Evolutionary conservation across 2,888 invertebrate genomes (phyloP), one percentile per base, ranked within the genome.

Genomic region (Tanytarsus gracilentus): DNA sequence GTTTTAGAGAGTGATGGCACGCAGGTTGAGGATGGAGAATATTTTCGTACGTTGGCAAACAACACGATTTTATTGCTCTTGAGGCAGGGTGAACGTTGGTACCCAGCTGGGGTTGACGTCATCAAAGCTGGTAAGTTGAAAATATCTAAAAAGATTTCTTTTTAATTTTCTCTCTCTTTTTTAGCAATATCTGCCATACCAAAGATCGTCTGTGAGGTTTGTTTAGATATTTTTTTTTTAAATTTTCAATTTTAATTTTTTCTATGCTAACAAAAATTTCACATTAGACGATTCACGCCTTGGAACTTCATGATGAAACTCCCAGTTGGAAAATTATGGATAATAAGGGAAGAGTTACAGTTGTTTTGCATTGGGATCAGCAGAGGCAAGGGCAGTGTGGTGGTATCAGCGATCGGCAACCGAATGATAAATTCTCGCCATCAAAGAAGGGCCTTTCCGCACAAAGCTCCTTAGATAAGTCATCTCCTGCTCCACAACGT

Each of bases 261-360:
- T 88, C 91, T 74, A 91, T 91, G 70, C 92, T 95, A 70, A 95
- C 96, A 69, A 88, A 89, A 79, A 94, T 94, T 81, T 93, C 94
- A 77, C 93, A 93, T 83, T 94, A 94, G 80, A 93, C 94, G 72
- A 92, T 94, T 75, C 89, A 91, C 81, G 91, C 92, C 67, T 79
- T 94, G 80, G 91, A 93, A 78, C 80, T 94, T 75, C 92, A 92
- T 80, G 90, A 92, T 88, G 92, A 93, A 78, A 91, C 92, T 75
- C 93, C 94, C 73, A 91, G 92, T 78, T 94, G 94, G 94, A 94
- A 94, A 79, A 93, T 94, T 80, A 93, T 93, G 92, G 94, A 94
- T 85, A 92, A 92, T 83, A 91, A 92, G 80, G 94, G 93, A 75
- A 86, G 92, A 75, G 90, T 94, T 79, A 94, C 94, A 71, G 92